Conservation (phyloP, 2,113 vertebrate genomes). For the Periophthalmus modestus region DNA sequence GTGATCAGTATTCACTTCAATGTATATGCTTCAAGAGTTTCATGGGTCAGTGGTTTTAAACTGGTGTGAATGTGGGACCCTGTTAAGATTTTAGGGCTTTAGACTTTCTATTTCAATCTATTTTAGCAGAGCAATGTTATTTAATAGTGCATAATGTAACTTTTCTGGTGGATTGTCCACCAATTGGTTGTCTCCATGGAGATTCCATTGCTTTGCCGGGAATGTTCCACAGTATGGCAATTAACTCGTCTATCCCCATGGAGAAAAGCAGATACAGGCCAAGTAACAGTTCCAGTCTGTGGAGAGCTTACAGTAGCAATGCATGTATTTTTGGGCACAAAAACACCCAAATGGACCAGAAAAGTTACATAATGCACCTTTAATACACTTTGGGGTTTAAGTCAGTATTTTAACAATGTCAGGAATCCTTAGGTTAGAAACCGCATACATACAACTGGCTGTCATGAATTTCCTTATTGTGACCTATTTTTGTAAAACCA, state of each 20-base stretch:
- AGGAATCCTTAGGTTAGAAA: not conserved
- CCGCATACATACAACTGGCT: too few relatives aligned
- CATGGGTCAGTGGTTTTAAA: not conserved
- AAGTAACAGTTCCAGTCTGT: not conserved
- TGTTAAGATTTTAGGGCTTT: not conserved
- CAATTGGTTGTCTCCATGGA: too few relatives aligned
- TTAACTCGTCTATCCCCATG: too few relatives aligned
- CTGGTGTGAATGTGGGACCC: not conserved
- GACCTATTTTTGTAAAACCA: not conserved
- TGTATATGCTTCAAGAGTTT: not conserved
- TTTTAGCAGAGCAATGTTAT: too few relatives aligned
- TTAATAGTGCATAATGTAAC: too few relatives aligned
- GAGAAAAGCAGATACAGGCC: too few relatives aligned
- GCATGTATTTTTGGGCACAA: too few relatives aligned
- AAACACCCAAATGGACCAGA: not conserved
- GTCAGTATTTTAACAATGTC: not conserved
- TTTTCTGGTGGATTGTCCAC: too few relatives aligned
- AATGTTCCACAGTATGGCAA: too few relatives aligned
- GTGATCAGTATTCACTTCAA: constrained; percentile 6
- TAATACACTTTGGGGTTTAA: not conserved
- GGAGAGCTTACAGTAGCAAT: too few relatives aligned
- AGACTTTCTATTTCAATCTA: not conserved
- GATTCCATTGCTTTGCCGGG: too few relatives aligned
- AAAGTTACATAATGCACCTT: not conserved
- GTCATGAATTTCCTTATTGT: too few relatives aligned